Conservation (phyloP, 2,797 vertebrate species). For the Aplochiton taeniatus region DNA sequence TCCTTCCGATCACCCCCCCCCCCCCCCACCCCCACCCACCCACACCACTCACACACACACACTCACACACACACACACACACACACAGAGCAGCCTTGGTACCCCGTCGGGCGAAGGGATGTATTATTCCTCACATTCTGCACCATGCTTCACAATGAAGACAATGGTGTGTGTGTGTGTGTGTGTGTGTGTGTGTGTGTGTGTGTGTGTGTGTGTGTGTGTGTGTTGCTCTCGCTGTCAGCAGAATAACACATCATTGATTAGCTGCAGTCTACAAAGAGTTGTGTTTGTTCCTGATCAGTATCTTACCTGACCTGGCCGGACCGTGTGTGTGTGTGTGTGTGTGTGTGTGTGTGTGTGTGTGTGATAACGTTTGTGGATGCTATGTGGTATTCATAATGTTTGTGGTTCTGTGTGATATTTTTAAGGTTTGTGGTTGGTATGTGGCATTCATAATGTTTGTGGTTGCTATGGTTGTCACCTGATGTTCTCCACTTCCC, state of each 20-base stretch:
- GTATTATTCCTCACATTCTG: too few species aligned
- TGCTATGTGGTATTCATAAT: neutral
- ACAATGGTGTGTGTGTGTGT: too few species aligned
- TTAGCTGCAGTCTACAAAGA: too few species aligned
- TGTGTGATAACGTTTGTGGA: neutral
- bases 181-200: neutral
- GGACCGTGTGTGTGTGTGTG: neutral
- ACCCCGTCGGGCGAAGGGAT: too few species aligned
- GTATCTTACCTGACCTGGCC: too few species aligned
- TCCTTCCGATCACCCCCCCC: slow-evolving; percentile 9
- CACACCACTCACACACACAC: neutral
- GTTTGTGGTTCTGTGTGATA: too few species aligned
- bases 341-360: neutral
- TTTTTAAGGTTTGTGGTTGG: too few species aligned
- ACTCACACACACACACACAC: slow-evolving; percentile 9
- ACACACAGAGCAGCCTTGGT: too few species aligned
- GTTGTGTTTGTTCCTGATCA: too few species aligned
- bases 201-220: neutral
- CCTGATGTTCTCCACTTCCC: neutral
- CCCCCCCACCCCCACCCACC: slow-evolving; percentile 4
- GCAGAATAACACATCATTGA: too few species aligned
- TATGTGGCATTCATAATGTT: too few species aligned
- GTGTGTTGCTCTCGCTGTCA: neutral
- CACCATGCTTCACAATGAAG: slow-evolving; percentile 3
- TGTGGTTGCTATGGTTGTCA: too few species aligned